Evolutionary conservation across 2,888 invertebrate species (phyloP), one percentile per base, ranked within the genome.

Genomic region (Heliconius erato): DNA sequence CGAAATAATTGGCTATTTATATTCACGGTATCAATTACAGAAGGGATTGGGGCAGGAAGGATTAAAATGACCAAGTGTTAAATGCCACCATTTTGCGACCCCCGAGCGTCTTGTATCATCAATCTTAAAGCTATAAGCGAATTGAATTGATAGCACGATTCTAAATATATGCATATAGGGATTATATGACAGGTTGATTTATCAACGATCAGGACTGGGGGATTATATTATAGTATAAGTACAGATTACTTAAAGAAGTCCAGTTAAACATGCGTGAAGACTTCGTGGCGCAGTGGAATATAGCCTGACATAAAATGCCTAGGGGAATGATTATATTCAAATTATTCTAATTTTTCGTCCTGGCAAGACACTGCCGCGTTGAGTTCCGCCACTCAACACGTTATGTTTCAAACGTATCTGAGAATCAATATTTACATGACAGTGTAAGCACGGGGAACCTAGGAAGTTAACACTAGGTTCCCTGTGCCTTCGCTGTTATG

Each of bases 121-220:
- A 72, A 72, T 72, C 71, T 72, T 72, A 26, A 44, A 72, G n/a
- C 71, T 72, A 72, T 44, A 44, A 44, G 44, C 71, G 44, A 72
- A 72, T 72, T 72, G 71, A 72, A 72, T 72, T 72, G 71, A 71
- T 16, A 72, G n/a, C 71, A 72, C 16, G n/a, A 71, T 72, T 44
- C 26, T 26, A 44, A 72, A 44, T 72, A 71, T 65, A 44, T 72
- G 40, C 71, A 16, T 26, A 72, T 44, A 14, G 44, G 44, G 26
- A 72, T 72, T 86, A 84, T 72, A 71, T 44, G 44, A 72, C 71
- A 72, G 71, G 40, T 44, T 72, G 44, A 72, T 72, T 44, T 72
- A 72, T 72, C 44, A 72, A 72, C 6, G 71, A 44, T 12, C 71
- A 44, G 44, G 71, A 72, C 7, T 12, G 6, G 14, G 40, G 12